Evolutionary conservation across 2,797 vertebrate genomes (phyloP).

Genomic region (Tragopan temminckii): DNA sequence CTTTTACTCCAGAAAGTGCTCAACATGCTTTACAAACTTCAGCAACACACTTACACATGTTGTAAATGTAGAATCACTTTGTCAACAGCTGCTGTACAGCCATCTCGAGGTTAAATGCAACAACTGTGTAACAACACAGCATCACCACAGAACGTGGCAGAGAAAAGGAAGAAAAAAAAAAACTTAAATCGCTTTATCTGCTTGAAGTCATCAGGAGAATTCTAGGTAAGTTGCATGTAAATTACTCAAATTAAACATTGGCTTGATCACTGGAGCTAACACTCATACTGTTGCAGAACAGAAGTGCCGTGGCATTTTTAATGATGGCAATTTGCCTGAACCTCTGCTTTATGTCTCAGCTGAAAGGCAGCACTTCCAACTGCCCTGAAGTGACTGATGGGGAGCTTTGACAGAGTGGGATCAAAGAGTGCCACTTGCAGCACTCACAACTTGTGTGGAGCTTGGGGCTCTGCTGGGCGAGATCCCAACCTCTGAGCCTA

Average conservation of each 20-base stretch:
- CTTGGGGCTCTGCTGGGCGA: accelerated
- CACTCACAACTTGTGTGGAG: not conserved
- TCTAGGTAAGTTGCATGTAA: not conserved
- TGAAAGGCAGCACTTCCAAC: not conserved
- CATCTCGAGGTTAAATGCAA: constrained; percentile 39
- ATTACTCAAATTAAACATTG: not conserved
- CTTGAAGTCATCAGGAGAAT: not conserved
- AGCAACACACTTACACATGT: constrained; percentile 19
- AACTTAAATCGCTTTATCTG: not conserved
- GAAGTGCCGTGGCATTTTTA: not conserved
- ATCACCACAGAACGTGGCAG: not conserved
- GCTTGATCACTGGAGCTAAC: not conserved
- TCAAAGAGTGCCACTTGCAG: not conserved
- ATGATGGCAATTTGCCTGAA: constrained; percentile 5
- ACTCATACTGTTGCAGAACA: not conserved
- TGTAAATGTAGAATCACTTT: constrained; percentile 55
- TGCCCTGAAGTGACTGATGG: not conserved
- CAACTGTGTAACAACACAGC: constrained; percentile 22
- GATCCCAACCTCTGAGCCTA: accelerated
- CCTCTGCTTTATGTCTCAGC: not conserved
- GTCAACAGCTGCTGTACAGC: constrained; percentile 54
- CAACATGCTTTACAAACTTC: constrained; percentile 2
- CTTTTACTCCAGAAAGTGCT: constrained; percentile 3
- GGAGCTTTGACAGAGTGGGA: accelerated
- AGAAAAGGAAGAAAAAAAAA: not conserved